phyloP scores from a whole-genome alignment of 2,113 vertebrate species.

The Opisthocomus hoazin region DNA sequence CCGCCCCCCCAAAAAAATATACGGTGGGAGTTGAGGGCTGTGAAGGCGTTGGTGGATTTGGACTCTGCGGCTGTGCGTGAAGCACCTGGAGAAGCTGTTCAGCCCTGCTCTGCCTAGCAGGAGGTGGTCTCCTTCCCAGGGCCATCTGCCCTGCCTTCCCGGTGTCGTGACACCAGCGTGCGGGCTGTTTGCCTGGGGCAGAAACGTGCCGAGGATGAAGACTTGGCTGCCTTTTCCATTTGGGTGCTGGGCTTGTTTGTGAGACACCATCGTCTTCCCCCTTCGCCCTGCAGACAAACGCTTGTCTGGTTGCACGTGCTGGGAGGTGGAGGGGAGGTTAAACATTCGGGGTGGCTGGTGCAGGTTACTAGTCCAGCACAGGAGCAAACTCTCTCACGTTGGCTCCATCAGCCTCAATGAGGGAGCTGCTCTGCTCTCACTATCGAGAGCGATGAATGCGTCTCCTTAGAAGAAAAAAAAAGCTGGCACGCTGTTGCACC shows the following conservation, averaged over 20 bases:
- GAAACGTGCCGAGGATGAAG: background rate
- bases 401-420: background rate
- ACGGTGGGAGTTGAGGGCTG: background rate
- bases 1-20: rapidly evolving
- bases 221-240: background rate
- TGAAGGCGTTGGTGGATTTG: background rate
- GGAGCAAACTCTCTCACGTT: background rate
- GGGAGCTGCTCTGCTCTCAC: background rate
- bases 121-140: background rate
- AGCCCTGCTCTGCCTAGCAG: background rate
- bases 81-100: background rate
- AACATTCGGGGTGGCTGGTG: background rate
- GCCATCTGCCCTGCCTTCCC: background rate
- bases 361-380: background rate
- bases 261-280: background rate
- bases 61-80: background rate
- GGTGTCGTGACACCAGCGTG: background rate
- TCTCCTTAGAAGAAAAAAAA: slow-evolving; percentile 25
- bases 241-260: background rate
- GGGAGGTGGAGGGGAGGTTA: background rate
- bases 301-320: background rate
- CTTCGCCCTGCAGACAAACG: background rate
- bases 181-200: background rate
- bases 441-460: background rate
- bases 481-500: background rate